A percentile compares a stretch with the other conserved stretches of the same genome.
Conservation (phyloP, 2,113 vertebrate genomes). For the Gadus macrocephalus region DNA sequence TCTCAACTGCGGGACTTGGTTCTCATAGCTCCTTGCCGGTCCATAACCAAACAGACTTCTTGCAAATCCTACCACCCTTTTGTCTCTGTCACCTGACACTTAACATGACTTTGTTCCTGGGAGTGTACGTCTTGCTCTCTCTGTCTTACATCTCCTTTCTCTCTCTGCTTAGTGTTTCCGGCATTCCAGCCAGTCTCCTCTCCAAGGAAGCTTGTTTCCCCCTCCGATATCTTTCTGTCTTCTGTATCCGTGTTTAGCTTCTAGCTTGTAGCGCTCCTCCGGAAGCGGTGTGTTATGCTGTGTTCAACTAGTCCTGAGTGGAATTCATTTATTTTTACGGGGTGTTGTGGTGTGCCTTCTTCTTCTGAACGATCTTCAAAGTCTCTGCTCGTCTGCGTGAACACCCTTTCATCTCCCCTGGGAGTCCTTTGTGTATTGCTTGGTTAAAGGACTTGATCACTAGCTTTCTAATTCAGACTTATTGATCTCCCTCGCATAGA, state of each 20-base stretch:
- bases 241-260: constrained; percentile 28
- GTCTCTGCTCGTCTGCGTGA: constrained; percentile 7
- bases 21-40: too few relatives aligned
- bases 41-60: too few relatives aligned
- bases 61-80: neutral
- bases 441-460: too few relatives aligned
- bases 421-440: too few relatives aligned
- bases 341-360: constrained; percentile 20
- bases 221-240: constrained; percentile 19
- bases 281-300: too few relatives aligned
- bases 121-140: constrained; percentile 19
- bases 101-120: neutral
- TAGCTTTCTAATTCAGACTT: too few relatives aligned
- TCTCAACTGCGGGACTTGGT: neutral
- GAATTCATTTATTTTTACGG: constrained; percentile 1
- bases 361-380: constrained; percentile 18
- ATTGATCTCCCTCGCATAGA: too few relatives aligned
- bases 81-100: neutral
- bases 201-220: constrained; percentile 31
- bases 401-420: too few relatives aligned
- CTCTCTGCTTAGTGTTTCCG: constrained; percentile 14
- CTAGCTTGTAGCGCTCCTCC: too few relatives aligned
- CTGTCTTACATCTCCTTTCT: constrained; percentile 6
- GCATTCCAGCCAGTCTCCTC: constrained; percentile 24
- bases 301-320: neutral